Evolutionary conservation across 2,113 vertebrate genomes (phyloP).

Genomic region (Nettapus auritus): DNA sequence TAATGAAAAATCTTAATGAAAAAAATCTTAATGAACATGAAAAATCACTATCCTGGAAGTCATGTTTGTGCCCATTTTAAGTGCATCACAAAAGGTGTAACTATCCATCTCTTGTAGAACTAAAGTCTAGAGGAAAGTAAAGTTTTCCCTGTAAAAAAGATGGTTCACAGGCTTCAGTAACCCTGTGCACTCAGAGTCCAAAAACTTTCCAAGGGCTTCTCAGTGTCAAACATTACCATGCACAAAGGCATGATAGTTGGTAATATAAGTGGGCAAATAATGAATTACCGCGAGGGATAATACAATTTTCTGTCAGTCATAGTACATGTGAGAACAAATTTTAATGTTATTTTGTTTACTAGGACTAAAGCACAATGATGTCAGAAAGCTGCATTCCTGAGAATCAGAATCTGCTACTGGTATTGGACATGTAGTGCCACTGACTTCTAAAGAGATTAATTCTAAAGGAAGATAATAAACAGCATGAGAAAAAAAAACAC

Average conservation of each 20-base stretch:
- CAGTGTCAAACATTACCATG: not conserved
- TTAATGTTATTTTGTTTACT: not conserved
- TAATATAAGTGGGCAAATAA: not conserved
- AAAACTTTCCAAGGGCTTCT: not conserved
- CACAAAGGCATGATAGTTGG: fast-evolving
- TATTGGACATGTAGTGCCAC: not conserved
- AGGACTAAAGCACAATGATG: not conserved
- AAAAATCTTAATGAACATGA: not conserved
- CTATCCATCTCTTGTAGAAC: not conserved
- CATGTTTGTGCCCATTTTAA: not conserved
- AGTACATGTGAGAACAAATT: not conserved
- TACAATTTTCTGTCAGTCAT: not conserved
- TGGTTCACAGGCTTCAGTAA: not conserved
- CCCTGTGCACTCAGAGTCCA: not conserved
- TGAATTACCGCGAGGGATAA: not conserved
- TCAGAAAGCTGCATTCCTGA: not conserved
- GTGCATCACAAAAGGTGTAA: not conserved
- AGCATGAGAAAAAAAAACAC: not conserved
- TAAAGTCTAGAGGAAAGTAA: not conserved
- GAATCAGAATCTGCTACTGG: not conserved
- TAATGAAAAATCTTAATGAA: not conserved
- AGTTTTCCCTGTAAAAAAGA: not conserved
- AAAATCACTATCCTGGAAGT: not conserved
- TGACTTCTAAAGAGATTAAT: not conserved
- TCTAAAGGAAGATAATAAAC: not conserved